Evolutionary conservation across 1,140 invertebrate genomes (phyloP).

Genomic region (Drosophila kurseongensis): DNA sequence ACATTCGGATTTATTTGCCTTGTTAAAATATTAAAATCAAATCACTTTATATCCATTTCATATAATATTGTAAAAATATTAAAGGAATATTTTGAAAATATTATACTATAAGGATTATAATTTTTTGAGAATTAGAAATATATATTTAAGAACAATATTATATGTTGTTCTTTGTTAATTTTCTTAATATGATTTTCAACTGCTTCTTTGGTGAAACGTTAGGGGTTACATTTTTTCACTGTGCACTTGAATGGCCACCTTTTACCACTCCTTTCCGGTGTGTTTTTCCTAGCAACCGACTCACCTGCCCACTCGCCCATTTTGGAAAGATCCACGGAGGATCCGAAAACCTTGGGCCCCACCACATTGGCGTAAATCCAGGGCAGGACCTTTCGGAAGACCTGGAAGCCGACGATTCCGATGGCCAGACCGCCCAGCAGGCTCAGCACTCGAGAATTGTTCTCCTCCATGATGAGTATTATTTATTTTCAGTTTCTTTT

Average conservation of each 20-base stretch:
- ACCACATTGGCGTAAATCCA: conserved; percentile 85
- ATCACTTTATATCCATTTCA: too few species aligned
- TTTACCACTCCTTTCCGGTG: conserved; percentile 12
- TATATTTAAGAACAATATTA: too few species aligned
- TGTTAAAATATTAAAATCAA: too few species aligned
- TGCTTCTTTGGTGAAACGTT: too few species aligned
- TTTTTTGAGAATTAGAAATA: too few species aligned
- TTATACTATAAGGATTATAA: too few species aligned
- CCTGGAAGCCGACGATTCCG: conserved; percentile 72
- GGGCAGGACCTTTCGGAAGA: conserved; percentile 71
- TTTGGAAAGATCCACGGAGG: conserved; percentile 81
- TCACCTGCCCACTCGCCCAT: conserved; percentile 86
- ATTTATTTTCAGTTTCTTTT: neutral
- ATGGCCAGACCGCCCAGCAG: conserved; percentile 66
- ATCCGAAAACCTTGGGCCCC: conserved; percentile 80
- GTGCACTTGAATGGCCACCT: conserved; percentile 13
- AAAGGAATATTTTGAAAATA: too few species aligned
- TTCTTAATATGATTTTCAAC: too few species aligned
- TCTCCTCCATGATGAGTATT: conserved; percentile 31
- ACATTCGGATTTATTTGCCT: too few species aligned
- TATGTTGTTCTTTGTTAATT: too few species aligned
- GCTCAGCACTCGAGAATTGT: conserved; percentile 49
- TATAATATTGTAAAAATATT: too few species aligned
- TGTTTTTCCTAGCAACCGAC: conserved; percentile 38
- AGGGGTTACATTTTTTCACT: conserved; percentile 1